These are phyloP conservation scores for Chlorodrepanis virens DNA, from an alignment of 2,113 vertebrate genomes.

Conservation along the genomic window DNA sequence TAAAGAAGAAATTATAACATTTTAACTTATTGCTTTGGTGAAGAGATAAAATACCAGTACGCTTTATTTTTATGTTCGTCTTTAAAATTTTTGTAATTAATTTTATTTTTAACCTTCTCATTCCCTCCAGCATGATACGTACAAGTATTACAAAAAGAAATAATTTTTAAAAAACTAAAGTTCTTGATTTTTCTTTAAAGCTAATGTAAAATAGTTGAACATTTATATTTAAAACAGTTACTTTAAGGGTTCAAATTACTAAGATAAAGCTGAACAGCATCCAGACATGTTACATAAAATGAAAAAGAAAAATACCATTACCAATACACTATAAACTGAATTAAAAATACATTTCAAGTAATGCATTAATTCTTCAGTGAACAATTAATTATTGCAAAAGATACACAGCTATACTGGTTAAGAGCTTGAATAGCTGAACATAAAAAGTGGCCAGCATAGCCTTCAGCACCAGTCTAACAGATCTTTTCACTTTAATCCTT, in stretches of 20 bases:
- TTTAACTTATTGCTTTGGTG: background rate
- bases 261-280: background rate
- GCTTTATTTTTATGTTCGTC: background rate
- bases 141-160: background rate
- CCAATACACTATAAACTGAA: background rate
- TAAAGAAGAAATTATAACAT: background rate
- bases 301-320: background rate
- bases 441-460: background rate
- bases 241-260: background rate
- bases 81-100: background rate
- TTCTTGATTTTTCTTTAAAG: background rate
- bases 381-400: background rate
- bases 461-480: background rate
- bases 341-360: background rate
- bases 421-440: background rate
- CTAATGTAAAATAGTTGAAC: background rate
- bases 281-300: background rate
- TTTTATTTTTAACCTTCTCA: background rate
- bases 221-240: background rate
- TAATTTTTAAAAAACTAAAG: fast-evolving
- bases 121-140: background rate
- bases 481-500: background rate
- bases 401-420: background rate
- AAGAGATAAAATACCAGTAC: background rate
- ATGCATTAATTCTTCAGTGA: background rate